phyloP scores from a whole-genome alignment of 2,797 vertebrate species.

The Sebastiscus tertius region DNA sequence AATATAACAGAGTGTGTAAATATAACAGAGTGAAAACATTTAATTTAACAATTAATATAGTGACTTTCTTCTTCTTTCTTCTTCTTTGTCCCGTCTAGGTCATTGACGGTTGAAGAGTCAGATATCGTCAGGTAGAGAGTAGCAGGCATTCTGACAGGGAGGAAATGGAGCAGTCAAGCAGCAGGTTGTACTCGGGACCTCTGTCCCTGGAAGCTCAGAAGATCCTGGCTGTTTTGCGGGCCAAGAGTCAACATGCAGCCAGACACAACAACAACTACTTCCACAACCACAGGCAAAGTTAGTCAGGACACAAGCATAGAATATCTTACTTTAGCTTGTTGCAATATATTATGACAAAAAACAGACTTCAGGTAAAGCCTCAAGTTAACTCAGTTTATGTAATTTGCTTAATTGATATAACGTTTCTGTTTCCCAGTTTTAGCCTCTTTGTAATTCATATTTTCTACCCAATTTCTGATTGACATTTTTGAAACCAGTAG shows the following conservation, averaged over 20 bases:
- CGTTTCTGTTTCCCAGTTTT: not conserved
- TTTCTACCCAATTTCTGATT: not conserved
- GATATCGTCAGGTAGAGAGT: conserved; percentile 43
- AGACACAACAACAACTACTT: conserved; percentile 37
- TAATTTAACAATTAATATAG: too few species aligned
- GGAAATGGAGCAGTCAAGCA: conserved; percentile 80
- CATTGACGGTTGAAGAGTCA: conserved; percentile 63
- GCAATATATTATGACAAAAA: not conserved
- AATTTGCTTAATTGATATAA: not conserved
- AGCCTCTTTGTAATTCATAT: not conserved
- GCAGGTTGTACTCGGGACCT: conserved; percentile 73
- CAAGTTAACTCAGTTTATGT: not conserved
- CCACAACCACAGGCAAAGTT: conserved; percentile 77
- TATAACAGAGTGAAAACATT: too few species aligned
- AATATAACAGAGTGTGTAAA: too few species aligned
- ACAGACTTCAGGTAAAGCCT: not conserved
- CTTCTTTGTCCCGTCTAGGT: conserved; percentile 33
- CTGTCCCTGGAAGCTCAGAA: conserved; percentile 86
- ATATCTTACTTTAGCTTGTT: not conserved
- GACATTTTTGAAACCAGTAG: not conserved
- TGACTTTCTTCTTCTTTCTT: too few species aligned
- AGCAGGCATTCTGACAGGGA: conserved; percentile 7
- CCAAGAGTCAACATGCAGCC: conserved; percentile 68
- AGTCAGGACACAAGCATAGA: conserved; percentile 65
- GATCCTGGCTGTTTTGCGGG: conserved; percentile 86